A percentile compares a stretch with the other conserved stretches of the same genome.
phyloP scores from a whole-genome alignment of 2,113 vertebrate species.

The Gnathonemus longibarbis region DNA sequence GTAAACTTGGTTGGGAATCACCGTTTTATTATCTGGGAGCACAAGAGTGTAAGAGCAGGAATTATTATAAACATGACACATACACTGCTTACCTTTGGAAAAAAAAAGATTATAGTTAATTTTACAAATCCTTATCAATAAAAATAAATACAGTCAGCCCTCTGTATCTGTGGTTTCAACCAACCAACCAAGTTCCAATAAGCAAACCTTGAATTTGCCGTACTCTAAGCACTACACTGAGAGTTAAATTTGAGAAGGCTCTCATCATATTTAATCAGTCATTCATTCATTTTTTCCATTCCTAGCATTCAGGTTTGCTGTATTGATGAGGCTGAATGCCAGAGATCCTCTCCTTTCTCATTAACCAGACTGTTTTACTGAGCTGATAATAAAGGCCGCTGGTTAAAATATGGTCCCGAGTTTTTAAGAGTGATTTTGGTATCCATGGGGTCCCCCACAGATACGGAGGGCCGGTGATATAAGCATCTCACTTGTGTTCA shows the following conservation, averaged over 20 bases:
- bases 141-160: not conserved
- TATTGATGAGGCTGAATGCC: not conserved
- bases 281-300: not conserved
- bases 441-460: not conserved
- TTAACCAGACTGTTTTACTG: not conserved
- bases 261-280: not conserved
- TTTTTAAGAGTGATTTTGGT: not conserved
- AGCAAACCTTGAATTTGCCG: not conserved
- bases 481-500: not conserved
- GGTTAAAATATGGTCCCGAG: not conserved
- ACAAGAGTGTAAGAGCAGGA: not conserved
- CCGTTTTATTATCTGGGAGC: slow-evolving; percentile 67
- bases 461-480: not conserved
- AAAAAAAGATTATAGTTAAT: not conserved
- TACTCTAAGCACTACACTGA: not conserved
- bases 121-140: not conserved
- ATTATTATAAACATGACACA: not conserved
- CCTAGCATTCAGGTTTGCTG: not conserved
- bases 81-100: not conserved
- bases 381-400: not conserved
- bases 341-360: not conserved
- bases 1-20: slow-evolving; percentile 78
- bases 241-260: not conserved
- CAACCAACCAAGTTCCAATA: not conserved
- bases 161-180: not conserved